phyloP scores from a whole-genome alignment of 1,140 invertebrate genomes.

The Heliothis subflexa region DNA sequence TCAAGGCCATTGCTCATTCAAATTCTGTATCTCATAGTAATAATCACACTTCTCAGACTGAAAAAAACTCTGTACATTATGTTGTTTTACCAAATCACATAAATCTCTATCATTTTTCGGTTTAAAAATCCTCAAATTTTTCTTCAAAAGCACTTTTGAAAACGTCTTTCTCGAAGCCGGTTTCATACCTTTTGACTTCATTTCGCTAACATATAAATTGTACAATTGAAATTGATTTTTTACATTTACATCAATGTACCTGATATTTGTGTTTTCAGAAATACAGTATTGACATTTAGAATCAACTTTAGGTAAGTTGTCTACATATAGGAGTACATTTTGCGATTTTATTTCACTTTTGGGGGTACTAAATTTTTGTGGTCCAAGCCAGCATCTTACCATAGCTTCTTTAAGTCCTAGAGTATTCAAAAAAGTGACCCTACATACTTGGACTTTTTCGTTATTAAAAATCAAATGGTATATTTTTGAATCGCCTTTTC shows the following conservation, averaged over 20 bases:
- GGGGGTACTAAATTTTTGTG: slow-evolving; percentile 39
- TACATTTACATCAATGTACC: slow-evolving; percentile 49
- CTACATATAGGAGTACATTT: slow-evolving; percentile 63
- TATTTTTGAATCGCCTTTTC: slow-evolving; percentile 63
- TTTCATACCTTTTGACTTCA: slow-evolving; percentile 48
- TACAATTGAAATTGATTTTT: slow-evolving; percentile 68
- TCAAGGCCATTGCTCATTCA: slow-evolving; percentile 23
- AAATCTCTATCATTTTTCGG: slow-evolving; percentile 64
- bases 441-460: slow-evolving; percentile 60
- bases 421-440: slow-evolving; percentile 69
- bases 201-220: slow-evolving; percentile 60
- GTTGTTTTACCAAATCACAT: slow-evolving; percentile 64
- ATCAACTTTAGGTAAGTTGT: slow-evolving; percentile 55
- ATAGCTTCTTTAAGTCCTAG: slow-evolving; percentile 71
- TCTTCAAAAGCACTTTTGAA: slow-evolving; percentile 55
- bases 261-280: slow-evolving; percentile 51
- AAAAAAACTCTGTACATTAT: slow-evolving; percentile 54
- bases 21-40: slow-evolving; percentile 6
- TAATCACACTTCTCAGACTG: slow-evolving; percentile 4
- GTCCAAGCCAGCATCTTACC: slow-evolving; percentile 62
- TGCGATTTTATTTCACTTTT: slow-evolving; percentile 60
- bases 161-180: slow-evolving; percentile 71
- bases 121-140: slow-evolving; percentile 68
- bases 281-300: slow-evolving; percentile 64
- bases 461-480: slow-evolving; percentile 59